A percentile compares a stretch with the other conserved stretches of the same genome.
These are phyloP conservation scores for Myiozetetes cayanensis DNA, from an alignment of 2,113 vertebrate genomes.

Conservation along the genomic window DNA sequence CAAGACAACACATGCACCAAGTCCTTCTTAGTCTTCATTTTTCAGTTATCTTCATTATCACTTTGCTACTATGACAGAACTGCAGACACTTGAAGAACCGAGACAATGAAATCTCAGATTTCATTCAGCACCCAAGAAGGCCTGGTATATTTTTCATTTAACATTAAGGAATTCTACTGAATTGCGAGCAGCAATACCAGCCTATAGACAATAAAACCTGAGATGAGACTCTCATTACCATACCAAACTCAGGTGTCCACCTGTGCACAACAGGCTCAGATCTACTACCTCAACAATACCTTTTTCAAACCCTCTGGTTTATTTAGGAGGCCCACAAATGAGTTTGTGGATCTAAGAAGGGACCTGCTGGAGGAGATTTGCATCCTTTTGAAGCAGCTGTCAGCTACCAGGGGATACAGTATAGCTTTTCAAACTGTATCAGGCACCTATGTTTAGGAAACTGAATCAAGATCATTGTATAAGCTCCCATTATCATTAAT, in stretches of 20 bases:
- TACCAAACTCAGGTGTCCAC: not conserved
- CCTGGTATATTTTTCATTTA: not conserved
- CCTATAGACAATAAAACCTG: not conserved
- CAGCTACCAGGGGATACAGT: not conserved
- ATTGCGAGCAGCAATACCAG: not conserved
- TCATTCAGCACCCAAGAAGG: not conserved
- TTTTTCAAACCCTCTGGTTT: not conserved
- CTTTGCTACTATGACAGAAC: not conserved
- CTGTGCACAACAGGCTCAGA: not conserved
- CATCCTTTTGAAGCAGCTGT: not conserved
- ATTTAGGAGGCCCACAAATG: not conserved
- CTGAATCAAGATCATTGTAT: not conserved
- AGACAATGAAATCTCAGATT: conserved; percentile 15
- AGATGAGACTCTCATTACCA: not conserved
- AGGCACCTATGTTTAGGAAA: not conserved
- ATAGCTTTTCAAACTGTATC: not conserved
- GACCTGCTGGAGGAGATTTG: not conserved
- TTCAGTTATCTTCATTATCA: conserved; percentile 13
- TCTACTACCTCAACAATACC: not conserved
- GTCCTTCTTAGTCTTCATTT: not conserved
- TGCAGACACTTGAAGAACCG: not conserved
- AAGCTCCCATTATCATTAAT: conserved; percentile 10
- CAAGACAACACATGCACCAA: conserved; percentile 20
- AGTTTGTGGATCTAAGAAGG: not conserved
- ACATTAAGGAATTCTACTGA: not conserved